phyloP scores from a whole-genome alignment of 2,888 invertebrate species.

The Acheta domesticus region DNA sequence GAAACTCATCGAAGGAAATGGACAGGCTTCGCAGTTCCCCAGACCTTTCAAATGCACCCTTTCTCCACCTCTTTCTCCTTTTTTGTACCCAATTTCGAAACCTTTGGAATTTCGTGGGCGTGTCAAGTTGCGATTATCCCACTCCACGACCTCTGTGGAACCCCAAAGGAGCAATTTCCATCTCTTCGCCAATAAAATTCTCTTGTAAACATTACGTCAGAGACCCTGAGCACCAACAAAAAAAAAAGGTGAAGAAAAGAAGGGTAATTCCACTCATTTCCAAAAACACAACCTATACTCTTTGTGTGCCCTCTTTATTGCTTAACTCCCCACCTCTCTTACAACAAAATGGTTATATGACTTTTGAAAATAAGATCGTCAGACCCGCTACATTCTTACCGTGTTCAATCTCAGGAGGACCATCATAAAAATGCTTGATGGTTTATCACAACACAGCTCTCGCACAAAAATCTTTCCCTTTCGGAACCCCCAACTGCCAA shows the following conservation, averaged over 20 bases:
- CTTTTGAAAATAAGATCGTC: conserved; percentile 19
- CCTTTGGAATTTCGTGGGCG: not conserved
- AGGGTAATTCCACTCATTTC: not conserved
- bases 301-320: conserved; percentile 9
- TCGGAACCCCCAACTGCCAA: conserved; percentile 19
- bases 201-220: not conserved
- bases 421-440: conserved; percentile 26
- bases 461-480: not conserved
- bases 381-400: not conserved
- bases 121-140: conserved; percentile 3
- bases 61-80: too few species aligned
- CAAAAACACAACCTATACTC: conserved; percentile 18
- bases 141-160: not conserved
- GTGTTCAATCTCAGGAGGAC: not conserved
- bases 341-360: conserved; percentile 20
- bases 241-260: not conserved
- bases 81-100: too few species aligned
- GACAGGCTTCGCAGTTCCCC: too few species aligned
- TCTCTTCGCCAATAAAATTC: not conserved
- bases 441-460: conserved; percentile 20
- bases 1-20: too few species aligned
- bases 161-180: not conserved
- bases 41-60: too few species aligned
- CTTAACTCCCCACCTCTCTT: not conserved
- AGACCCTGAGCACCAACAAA: not conserved